Evolutionary conservation across 2,888 invertebrate genomes (phyloP), one percentile per base, ranked within the genome.

Genomic region (Eilema depressum): DNA sequence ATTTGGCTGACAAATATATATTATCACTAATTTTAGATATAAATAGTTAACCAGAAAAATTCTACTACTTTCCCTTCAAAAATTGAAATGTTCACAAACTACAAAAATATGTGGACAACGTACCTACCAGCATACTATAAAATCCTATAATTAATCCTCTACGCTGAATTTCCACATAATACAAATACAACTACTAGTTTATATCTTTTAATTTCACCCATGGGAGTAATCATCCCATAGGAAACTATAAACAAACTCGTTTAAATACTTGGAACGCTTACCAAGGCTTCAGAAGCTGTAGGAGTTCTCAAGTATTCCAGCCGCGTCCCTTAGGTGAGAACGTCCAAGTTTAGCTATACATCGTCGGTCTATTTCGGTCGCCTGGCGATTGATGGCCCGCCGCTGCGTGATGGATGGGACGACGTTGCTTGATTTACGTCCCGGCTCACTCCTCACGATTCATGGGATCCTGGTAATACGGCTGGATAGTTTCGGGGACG

Each of bases 401-500:
- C 89, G 86, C 81, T 82, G 82, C 92, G 87, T 95, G 95, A 95
- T 94, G 92, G 93, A 95, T 94, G 90, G 87, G 78, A 78, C 83
- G 85, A 80, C 88, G 89, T 79, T 82, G 79, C 88, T 87, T 94
- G 95, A 95, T 95, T 95, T 94, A 95, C 93, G 91, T 85, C 79
- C 80, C 79, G 77, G 85, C 86, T 88, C 79, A 87, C 92, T 88
- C 89, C 87, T 77, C 74, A 83, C 88, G 86, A 89, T 88, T 90
- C 91, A 90, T 93, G 92, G 78, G 83, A 78, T 81, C 93, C 91
- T 92, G 90, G 91, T 92, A 89, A 86, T 81, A 73, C 74, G 71
- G 67, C 73, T 71, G 73, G 78, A 78, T 80, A 73, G 74, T 69
- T 78, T 75, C 65, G 73, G 70, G 76, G 75, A 74, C 73, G 75